Base-by-base conservation (phyloP, 2,888 invertebrate species). In the Seira musarum region DNA sequence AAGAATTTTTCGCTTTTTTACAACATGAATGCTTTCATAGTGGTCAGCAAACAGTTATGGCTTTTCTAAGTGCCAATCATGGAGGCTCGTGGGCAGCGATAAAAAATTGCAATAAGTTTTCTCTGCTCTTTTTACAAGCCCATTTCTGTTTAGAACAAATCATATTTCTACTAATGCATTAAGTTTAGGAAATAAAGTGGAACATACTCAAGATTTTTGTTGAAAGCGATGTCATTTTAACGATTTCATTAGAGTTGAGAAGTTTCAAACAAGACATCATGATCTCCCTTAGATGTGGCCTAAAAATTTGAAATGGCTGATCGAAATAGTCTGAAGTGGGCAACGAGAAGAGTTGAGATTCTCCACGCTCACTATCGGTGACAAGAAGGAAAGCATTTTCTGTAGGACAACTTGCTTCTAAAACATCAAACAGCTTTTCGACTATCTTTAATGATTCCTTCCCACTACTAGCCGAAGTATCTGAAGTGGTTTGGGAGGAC, bases 191-290 rank as follows among this genome's bases (percentile, higher is more conserved):
- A 57, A 6, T 25, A 53, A 2, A 67, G 40, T 24, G 68, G 24
- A 70, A 49, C 76, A 68, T 35, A 76, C 76, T 70, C 22, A 76
- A 76, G 67, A 76, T 53, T 64, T 76, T 76, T 49, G 25, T 21
- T n/a, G 69, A 19, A 19, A 68, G 22, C 17, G 35, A 21, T n/a
- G 64, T 24, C 68, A 49, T 75, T 19, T 15, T 22, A 46, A 25
- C 21, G 2, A 61, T 17, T 49, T 76, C 69, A 1, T 19, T 1
- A 17, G 65, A 76, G 21, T 70, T 64, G 15, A 76, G 69, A 8
- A 76, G 61, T 17, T 35, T 53, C 69, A 76, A 68, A 57, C 76
- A 76, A 24, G 64, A 49, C 22, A 2, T 17, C 25, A 70, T 64
- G 22, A 65, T 69, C 30, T n/a, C 57, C 30, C 64, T 76, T 21